Base-by-base conservation (phyloP, 2,113 vertebrate genomes). In the Melanotaenia duboulayi region DNA sequence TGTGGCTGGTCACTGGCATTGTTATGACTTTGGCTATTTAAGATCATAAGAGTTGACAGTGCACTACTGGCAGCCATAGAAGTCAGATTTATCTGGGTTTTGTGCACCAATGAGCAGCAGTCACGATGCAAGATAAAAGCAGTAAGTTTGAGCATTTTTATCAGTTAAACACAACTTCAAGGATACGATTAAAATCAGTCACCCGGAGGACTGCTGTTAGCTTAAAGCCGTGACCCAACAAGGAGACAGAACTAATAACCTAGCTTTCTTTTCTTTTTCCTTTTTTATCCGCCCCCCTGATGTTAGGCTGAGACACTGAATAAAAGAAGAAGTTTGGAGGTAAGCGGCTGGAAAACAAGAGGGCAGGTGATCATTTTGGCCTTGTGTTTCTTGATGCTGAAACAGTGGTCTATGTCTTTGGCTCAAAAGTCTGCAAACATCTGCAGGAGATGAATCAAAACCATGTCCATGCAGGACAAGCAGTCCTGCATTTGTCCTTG, bases 11-110 rank as follows among this genome's bases (percentile, higher is more conserved):
- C 80, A 4, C 64, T 56, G 84, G 87, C 82, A 55, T 73, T 89
- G 85, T 89, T 90, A 66, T 88, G 87, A 89, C 85, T 66, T 2
- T 37, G 68, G 78, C 78, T 77, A 62, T 84, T 89, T 80, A 85
- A 82, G 65, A 88, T 89, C 88, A 89, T 83, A 82, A 81, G 80
- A 85, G 83, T 56, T 91, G 90, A 90, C 89, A 86, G 77, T 71
- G 76, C 46, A 42, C 65, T 50, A 79, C 82, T 86, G 79, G 89
- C 75, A 87, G 85, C 80, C 78, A 85, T 81, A 35, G 61, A 77
- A 64, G 65, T 49, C 74, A 80, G 57, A 83, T 80, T 87, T 64
- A 69, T 80, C 52, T 23, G 60, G 37, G 12, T 71, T 78, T 71
- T 74, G 74, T 74, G 81, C 80, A 73, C 79, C 64, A 57, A 40